These are phyloP conservation scores for Xiphophorus birchmanni DNA, from an alignment of 2,797 vertebrate species.

Conservation along the genomic window DNA sequence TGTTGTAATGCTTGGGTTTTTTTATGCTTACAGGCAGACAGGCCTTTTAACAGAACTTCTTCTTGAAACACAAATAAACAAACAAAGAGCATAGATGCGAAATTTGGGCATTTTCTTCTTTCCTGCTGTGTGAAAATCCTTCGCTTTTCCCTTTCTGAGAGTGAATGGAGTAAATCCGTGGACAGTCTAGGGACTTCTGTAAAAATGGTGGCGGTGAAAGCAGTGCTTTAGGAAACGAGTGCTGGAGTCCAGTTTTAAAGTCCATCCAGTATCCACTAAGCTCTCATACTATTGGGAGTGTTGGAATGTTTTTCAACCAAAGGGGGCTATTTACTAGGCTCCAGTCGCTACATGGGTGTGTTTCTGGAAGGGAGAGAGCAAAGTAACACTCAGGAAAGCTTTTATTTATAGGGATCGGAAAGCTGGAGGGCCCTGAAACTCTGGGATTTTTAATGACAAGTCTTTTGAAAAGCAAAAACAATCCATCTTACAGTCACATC, in stretches of 20 bases:
- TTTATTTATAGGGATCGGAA: constrained; percentile 83
- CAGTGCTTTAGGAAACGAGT: constrained; percentile 53
- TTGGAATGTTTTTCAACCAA: constrained; percentile 78
- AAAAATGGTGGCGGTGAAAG: constrained; percentile 67
- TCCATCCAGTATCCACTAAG: constrained; percentile 43
- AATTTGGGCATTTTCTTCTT: constrained; percentile 21
- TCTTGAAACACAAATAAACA: neutral
- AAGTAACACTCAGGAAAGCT: constrained; percentile 69
- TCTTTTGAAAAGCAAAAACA: constrained; percentile 73
- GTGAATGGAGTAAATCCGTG: constrained; percentile 45
- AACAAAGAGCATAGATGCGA: neutral
- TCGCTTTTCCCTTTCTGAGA: constrained; percentile 43
- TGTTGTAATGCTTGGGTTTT: neutral
- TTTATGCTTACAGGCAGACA: neutral
- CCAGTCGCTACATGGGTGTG: constrained; percentile 50
- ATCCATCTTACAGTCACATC: constrained; percentile 62
- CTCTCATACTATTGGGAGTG: constrained; percentile 61
- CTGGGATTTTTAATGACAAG: constrained; percentile 74
- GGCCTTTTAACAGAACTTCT: constrained; percentile 15
- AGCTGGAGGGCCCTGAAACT: constrained; percentile 66
- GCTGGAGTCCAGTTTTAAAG: constrained; percentile 69
- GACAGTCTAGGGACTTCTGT: constrained; percentile 25
- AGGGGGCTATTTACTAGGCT: constrained; percentile 69
- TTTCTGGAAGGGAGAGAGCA: constrained; percentile 47
- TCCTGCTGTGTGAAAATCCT: constrained; percentile 31